Evolutionary conservation across 2,113 vertebrate species (phyloP).

Genomic region (Sakesphorus luctuosus): DNA sequence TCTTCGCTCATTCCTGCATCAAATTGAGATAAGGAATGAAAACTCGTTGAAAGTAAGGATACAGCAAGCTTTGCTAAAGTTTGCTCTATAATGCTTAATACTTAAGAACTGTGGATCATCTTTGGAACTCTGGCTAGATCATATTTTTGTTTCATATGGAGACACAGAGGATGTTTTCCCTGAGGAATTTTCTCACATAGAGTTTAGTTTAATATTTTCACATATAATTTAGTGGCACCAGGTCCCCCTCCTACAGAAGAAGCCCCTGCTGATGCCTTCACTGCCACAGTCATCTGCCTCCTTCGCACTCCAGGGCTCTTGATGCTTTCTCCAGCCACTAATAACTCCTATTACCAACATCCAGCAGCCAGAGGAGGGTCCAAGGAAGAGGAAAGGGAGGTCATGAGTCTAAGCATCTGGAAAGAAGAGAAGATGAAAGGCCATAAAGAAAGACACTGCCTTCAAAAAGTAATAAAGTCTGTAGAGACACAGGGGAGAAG

Average conservation of each 20-base stretch:
- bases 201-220: neutral
- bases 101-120: neutral
- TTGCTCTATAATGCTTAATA: neutral
- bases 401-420: neutral
- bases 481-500: neutral
- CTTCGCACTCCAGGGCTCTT: neutral
- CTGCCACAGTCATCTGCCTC: neutral
- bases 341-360: neutral
- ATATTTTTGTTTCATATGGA: neutral
- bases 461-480: neutral
- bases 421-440: neutral
- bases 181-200: neutral
- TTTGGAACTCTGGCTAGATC: neutral
- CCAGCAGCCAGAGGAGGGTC: neutral
- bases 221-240: neutral
- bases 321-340: neutral
- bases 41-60: neutral
- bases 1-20: neutral
- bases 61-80: neutral
- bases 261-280: neutral
- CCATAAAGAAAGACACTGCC: neutral
- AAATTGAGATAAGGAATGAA: neutral
- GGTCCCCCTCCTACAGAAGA: neutral
- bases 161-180: neutral
- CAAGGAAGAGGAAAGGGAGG: neutral